Percentiles rank a stretch among this genome's conserved stretches.
Conservation (phyloP, 2,113 vertebrate genomes). For the Cariama cristata region DNA sequence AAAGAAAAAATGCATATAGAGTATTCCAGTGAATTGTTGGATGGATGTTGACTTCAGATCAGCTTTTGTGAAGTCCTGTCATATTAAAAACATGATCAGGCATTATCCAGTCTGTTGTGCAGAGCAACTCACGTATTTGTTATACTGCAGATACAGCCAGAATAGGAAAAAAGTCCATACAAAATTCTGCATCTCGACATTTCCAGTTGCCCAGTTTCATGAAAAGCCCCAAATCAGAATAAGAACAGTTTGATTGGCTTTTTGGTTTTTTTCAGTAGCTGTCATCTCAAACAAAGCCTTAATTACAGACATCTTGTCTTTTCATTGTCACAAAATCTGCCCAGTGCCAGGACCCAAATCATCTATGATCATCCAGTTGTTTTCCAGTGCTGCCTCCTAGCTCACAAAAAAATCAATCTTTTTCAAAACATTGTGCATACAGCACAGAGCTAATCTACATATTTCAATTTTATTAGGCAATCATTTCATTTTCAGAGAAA, state of each 20-base stretch:
- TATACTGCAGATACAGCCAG: not conserved
- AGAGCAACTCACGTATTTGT: not conserved
- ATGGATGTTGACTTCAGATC: not conserved
- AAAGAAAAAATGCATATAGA: not conserved
- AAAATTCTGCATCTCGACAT: not conserved
- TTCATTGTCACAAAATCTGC: not conserved
- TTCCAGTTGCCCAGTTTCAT: not conserved
- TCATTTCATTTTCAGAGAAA: not conserved
- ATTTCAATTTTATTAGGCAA: not conserved
- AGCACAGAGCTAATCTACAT: not conserved
- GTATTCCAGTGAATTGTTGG: not conserved
- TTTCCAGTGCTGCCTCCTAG: not conserved
- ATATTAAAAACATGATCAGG: not conserved
- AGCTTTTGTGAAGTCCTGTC: not conserved
- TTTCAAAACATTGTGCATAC: not conserved
- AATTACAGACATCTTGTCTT: not conserved
- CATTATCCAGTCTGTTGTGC: not conserved
- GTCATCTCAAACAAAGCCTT: not conserved
- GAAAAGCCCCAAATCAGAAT: not conserved
- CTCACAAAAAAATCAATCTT: not conserved
- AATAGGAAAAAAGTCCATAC: not conserved
- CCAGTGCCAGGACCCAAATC: not conserved
- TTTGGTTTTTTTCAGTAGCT: not conserved
- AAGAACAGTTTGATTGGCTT: not conserved
- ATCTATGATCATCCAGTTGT: not conserved